Evolutionary conservation across 2,888 invertebrate species (phyloP).

Genomic region (Zele albiditarsus): DNA sequence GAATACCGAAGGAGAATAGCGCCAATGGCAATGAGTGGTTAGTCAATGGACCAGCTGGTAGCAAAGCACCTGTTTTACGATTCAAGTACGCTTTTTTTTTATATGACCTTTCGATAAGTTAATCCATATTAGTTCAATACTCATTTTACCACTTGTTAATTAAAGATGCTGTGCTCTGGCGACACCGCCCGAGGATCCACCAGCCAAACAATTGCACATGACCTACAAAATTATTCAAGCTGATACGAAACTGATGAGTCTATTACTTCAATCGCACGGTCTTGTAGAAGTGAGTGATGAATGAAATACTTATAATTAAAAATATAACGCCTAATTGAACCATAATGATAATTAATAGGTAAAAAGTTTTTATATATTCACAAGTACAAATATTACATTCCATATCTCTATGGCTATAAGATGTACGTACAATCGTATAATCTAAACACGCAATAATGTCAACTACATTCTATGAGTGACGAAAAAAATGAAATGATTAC

Average conservation of each 20-base stretch:
- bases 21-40: conserved; percentile 66
- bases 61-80: conserved; percentile 65
- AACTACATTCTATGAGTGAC: conserved; percentile 7
- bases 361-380: background rate
- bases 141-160: conserved; percentile 19
- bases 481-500: conserved; percentile 24
- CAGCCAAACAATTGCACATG: conserved; percentile 77
- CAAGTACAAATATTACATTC: conserved; percentile 30
- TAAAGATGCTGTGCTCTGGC: conserved; percentile 69
- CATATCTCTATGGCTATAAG: conserved; percentile 17
- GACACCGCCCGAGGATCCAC: conserved; percentile 68
- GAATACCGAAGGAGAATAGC: conserved; percentile 62
- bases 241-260: conserved; percentile 85
- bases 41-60: conserved; percentile 63
- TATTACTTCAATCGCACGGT: conserved; percentile 85
- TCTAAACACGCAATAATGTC: conserved; percentile 20
- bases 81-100: conserved; percentile 65
- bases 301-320: conserved; percentile 17
- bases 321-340: background rate
- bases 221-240: conserved; percentile 88
- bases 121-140: conserved; percentile 38
- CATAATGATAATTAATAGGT: background rate
- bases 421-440: conserved; percentile 21
- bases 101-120: conserved; percentile 7
- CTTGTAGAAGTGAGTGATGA: conserved; percentile 77